A percentile compares a stretch with the other conserved stretches of the same genome.
phyloP scores from a whole-genome alignment of 2,888 invertebrate species.

The Phyto melanocephala region DNA sequence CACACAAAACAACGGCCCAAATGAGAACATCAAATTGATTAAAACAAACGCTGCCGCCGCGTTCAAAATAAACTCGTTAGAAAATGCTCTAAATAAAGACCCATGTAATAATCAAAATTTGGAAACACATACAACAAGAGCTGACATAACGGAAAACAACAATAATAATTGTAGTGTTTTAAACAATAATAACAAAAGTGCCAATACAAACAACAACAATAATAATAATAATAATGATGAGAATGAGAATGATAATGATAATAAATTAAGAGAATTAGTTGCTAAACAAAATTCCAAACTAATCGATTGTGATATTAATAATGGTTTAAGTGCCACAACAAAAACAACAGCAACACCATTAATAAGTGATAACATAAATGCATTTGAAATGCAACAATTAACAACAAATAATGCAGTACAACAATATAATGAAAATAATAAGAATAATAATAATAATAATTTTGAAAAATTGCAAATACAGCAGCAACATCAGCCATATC shows the following conservation, averaged over 20 bases:
- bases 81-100: conserved; percentile 59
- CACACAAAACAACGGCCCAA: conserved; percentile 20
- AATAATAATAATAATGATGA: conserved; percentile 12
- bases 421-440: conserved; percentile 15
- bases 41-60: conserved; percentile 40
- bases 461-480: conserved; percentile 25
- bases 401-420: neutral
- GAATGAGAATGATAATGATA: too few relatives aligned
- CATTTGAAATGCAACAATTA: conserved; percentile 50
- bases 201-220: conserved; percentile 50
- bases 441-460: conserved; percentile 40
- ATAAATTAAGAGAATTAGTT: conserved; percentile 13
- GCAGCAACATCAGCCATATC: conserved; percentile 49
- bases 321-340: conserved; percentile 12
- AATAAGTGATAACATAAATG: conserved; percentile 40
- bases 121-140: conserved; percentile 17
- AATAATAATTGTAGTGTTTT: conserved; percentile 35
- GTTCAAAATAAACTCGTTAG: conserved; percentile 48
- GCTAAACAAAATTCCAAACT: conserved; percentile 20
- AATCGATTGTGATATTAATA: conserved; percentile 57
- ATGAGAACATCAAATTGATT: conserved; percentile 43
- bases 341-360: conserved; percentile 35
- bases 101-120: conserved; percentile 13
- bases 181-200: conserved; percentile 56
- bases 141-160: conserved; percentile 8